Conservation (phyloP, 1,140 invertebrate genomes). For the Zaprionus tsacasi region DNA sequence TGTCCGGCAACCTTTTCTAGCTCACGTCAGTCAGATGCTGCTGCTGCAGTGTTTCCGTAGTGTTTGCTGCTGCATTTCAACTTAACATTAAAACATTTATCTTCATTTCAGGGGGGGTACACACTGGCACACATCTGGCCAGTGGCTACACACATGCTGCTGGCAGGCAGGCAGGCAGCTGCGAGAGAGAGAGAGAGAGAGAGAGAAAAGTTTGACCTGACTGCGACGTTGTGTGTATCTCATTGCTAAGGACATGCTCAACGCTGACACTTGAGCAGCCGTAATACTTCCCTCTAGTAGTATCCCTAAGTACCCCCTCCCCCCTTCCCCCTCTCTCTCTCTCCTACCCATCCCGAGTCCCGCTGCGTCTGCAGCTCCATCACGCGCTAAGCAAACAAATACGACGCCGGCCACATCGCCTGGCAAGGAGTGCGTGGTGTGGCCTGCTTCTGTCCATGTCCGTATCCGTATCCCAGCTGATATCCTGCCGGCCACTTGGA, state of each 20-base stretch:
- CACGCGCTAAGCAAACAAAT: slow-evolving; percentile 46
- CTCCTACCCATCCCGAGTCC: neutral
- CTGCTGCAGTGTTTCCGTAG: slow-evolving; percentile 1
- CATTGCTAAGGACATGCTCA: slow-evolving; percentile 50
- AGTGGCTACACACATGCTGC: neutral
- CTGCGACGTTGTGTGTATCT: slow-evolving; percentile 17
- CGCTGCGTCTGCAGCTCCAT: slow-evolving; percentile 8
- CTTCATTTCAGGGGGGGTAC: slow-evolving; percentile 55
- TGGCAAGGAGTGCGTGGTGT: slow-evolving; percentile 24
- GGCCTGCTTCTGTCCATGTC: slow-evolving; percentile 12
- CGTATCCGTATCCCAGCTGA: slow-evolving; percentile 19
- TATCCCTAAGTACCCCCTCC: neutral
- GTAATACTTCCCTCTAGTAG: slow-evolving; percentile 14
- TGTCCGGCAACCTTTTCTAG: slow-evolving; percentile 2
- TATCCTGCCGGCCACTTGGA: slow-evolving; percentile 46
- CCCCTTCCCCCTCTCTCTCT: neutral
- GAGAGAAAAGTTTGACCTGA: slow-evolving; percentile 29
- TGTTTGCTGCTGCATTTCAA: slow-evolving; percentile 43
- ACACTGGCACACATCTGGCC: neutral
- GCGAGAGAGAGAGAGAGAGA: neutral
- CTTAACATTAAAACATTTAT: slow-evolving; percentile 74
- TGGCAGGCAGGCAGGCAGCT: slow-evolving; percentile 33
- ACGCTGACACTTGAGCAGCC: slow-evolving; percentile 27
- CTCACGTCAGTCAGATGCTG: slow-evolving; percentile 26
- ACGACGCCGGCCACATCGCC: slow-evolving; percentile 30